Conservation (phyloP, 2,113 vertebrate genomes). For the Ammodytes marinus region DNA sequence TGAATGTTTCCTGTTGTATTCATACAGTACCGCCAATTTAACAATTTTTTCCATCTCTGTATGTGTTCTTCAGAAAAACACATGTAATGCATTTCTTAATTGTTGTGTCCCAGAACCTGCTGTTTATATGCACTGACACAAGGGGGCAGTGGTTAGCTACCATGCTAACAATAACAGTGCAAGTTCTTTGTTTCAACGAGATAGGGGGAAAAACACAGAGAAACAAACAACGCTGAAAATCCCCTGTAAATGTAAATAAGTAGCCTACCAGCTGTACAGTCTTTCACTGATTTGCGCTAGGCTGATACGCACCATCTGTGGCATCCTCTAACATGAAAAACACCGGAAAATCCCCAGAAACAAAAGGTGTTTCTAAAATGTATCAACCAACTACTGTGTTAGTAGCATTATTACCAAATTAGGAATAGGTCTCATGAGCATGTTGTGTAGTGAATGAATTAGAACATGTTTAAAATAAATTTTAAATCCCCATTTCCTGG, state of each 20-base stretch:
- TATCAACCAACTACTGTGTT: not conserved
- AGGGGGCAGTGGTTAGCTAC: conserved; percentile 59
- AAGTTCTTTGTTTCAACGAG: not conserved
- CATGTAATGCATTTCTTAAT: not conserved
- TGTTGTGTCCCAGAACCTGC: not conserved
- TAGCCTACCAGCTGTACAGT: not conserved
- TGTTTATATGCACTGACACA: conserved; percentile 32
- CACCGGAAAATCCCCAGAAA: not conserved
- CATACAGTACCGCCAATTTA: not conserved
- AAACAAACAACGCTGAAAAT: not conserved
- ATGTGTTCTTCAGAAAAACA: not conserved
- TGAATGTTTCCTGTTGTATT: not conserved
- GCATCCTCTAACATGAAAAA: not conserved
- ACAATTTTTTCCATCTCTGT: not conserved
- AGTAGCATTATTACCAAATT: not conserved
- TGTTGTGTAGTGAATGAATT: not conserved
- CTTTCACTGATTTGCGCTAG: not conserved
- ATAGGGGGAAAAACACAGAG: not conserved
- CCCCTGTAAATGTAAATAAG: not conserved
- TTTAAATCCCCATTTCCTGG: not conserved
- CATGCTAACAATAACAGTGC: not conserved
- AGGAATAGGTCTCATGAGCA: not conserved
- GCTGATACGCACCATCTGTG: not conserved
- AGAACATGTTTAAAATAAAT: not conserved
- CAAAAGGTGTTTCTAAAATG: not conserved